phyloP scores from a whole-genome alignment of 2,797 vertebrate species.

The Graptemys geographica region DNA sequence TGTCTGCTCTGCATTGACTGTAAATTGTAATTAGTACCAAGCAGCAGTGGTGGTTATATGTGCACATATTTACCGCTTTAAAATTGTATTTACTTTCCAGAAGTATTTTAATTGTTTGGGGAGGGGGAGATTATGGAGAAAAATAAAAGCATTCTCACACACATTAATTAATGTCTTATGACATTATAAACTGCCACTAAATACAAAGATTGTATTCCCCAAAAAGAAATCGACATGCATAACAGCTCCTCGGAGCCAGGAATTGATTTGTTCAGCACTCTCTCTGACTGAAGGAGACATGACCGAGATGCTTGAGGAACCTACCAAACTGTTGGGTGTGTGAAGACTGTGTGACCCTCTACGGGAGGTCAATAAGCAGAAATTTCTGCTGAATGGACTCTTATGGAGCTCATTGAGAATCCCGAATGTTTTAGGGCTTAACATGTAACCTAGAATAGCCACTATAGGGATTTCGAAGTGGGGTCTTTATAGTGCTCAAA shows the following conservation, averaged over 20 bases:
- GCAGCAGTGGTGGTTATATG: background rate
- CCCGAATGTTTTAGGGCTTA: background rate
- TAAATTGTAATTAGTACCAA: background rate
- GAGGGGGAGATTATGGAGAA: background rate
- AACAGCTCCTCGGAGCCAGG: background rate
- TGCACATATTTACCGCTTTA: background rate
- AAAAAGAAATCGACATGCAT: conserved; percentile 10
- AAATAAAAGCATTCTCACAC: conserved; percentile 35
- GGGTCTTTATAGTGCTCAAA: too few relatives aligned
- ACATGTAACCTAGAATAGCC: background rate
- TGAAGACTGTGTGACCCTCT: background rate
- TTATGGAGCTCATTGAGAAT: background rate
- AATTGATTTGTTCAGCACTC: background rate
- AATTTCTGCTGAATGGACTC: background rate
- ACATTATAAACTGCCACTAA: background rate
- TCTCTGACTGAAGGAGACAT: background rate
- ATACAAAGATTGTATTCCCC: background rate
- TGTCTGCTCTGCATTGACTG: background rate
- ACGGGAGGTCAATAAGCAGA: background rate
- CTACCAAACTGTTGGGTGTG: too few relatives aligned
- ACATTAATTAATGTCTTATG: background rate
- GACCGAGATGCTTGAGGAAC: too few relatives aligned
- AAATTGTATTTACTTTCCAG: background rate
- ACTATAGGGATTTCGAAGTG: background rate
- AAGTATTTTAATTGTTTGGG: background rate